phyloP scores from a whole-genome alignment of 1,140 invertebrate genomes.

The Eueides isabella region DNA sequence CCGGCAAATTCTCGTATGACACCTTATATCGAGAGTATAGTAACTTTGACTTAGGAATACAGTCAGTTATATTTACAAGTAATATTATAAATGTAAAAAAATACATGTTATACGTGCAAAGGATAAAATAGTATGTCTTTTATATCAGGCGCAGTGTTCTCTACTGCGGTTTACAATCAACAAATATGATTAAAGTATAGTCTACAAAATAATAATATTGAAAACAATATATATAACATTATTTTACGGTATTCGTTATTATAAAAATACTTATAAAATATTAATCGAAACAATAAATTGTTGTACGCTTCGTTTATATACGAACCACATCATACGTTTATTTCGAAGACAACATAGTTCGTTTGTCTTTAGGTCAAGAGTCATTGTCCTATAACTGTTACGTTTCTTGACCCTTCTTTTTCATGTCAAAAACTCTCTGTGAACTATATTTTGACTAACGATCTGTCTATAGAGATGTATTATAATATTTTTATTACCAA shows the following conservation, averaged over 20 bases:
- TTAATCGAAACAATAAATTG: too few species aligned
- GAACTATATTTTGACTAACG: slow-evolving; percentile 1
- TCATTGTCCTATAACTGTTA: slow-evolving; percentile 34
- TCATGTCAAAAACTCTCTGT: slow-evolving; percentile 10
- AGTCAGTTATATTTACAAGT: neutral
- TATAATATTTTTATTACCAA: neutral
- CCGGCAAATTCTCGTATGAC: too few species aligned
- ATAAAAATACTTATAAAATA: too few species aligned
- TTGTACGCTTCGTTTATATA: too few species aligned
- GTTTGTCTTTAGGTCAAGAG: slow-evolving; percentile 27
- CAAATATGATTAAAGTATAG: neutral
- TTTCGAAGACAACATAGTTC: slow-evolving; percentile 12
- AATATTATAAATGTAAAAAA: too few species aligned
- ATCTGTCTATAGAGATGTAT: neutral
- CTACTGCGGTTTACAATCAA: neutral
- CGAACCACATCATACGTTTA: neutral
- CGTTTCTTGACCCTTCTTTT: slow-evolving; percentile 20
- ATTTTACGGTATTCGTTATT: too few species aligned
- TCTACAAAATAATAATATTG: too few species aligned
- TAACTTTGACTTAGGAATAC: neutral
- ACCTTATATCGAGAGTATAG: too few species aligned
- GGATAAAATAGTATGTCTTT: neutral
- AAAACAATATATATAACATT: too few species aligned
- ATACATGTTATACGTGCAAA: neutral
- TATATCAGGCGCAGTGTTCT: neutral